Conservation (phyloP, 2,888 invertebrate genomes). For the Euclidia mi region DNA sequence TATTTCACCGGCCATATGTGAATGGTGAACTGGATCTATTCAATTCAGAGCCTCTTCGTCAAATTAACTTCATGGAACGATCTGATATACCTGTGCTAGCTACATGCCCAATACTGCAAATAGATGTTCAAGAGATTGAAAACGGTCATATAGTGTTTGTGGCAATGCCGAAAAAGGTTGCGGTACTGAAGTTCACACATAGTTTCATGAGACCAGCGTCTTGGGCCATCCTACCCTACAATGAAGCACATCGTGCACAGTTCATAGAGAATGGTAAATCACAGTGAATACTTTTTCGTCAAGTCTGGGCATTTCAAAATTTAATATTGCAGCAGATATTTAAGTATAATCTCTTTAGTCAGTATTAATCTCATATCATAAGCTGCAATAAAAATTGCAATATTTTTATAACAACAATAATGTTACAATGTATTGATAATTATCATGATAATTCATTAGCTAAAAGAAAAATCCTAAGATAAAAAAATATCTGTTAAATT, state of each 20-base stretch:
- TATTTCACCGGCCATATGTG: constrained; percentile 73
- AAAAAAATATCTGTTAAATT: no score
- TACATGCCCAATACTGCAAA: constrained; percentile 71
- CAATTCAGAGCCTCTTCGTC: constrained; percentile 68
- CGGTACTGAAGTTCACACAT: constrained; percentile 71
- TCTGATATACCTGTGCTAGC: constrained; percentile 72
- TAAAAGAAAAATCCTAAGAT: no score
- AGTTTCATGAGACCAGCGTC: neutral
- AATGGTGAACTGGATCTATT: constrained; percentile 72
- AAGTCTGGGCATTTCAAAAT: no score
- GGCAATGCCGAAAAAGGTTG: constrained; percentile 81
- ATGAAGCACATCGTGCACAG: neutral
- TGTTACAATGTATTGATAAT: no score
- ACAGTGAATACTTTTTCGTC: no score
- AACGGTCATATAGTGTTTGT: constrained; percentile 75
- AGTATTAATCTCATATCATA: no score
- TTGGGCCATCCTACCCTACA: neutral
- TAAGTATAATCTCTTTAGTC: no score
- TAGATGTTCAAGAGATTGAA: constrained; percentile 73
- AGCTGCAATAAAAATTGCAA: no score
- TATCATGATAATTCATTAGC: no score
- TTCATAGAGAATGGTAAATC: no score
- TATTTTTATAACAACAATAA: no score
- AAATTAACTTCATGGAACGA: constrained; percentile 75
- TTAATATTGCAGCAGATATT: no score